Percentiles rank a stretch among this genome's conserved stretches.
These are phyloP conservation scores for Macaca fascicularis DNA, from an alignment of 2,113 vertebrate genomes.

Conservation along the genomic window T2T-MFA8v1.1 NC_088377.1:172965501-172966000, in stretches of 20 bases:
- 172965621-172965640: not conserved
- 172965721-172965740: not conserved
- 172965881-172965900: too few relatives aligned
- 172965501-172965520: not conserved
- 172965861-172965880: not conserved
- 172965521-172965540: not conserved
- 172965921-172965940: too few relatives aligned
- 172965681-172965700: not conserved
- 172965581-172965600: not conserved
- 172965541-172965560: not conserved
- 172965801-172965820: not conserved
- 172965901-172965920: too few relatives aligned
- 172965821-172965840: not conserved
- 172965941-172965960: too few relatives aligned
- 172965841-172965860: not conserved
- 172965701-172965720: not conserved
- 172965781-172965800: constrained; percentile 9
- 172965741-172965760: not conserved
- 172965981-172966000: too few relatives aligned
- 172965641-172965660: not conserved
- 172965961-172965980: too few relatives aligned
- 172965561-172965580: not conserved
- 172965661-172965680: not conserved
- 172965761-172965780: not conserved
- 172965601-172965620: not conserved